Conservation (phyloP, 2,113 vertebrate species). For the Mesembrinibis cayennensis region DNA sequence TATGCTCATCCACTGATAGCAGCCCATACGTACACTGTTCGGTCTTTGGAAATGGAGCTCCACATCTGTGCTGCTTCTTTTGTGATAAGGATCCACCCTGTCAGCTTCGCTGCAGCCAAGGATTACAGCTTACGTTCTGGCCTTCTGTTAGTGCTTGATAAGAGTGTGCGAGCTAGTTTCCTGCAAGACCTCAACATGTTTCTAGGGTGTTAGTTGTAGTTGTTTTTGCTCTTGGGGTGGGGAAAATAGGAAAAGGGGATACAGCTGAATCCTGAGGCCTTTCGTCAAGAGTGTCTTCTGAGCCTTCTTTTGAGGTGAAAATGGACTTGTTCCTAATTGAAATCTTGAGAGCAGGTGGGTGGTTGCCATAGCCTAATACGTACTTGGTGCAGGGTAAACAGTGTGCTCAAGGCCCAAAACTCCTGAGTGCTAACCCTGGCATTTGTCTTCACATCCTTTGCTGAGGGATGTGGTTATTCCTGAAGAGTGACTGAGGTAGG, state of each 20-base stretch:
- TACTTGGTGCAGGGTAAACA: not conserved
- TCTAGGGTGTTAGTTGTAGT: not conserved
- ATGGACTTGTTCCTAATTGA: not conserved
- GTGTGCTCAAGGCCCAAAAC: not conserved
- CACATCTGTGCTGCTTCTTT: not conserved
- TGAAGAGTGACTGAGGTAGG: not conserved
- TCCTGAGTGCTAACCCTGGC: not conserved
- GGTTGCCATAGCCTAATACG: not conserved
- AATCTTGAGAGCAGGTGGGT: not conserved
- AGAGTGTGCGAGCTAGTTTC: not conserved
- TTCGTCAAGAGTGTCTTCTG: not conserved
- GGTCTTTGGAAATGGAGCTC: not conserved
- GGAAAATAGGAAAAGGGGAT: not conserved
- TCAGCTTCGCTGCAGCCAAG: not conserved
- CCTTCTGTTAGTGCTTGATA: slow-evolving; percentile 25
- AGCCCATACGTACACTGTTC: not conserved
- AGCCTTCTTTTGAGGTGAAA: not conserved
- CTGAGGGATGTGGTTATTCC: not conserved
- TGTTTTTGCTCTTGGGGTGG: not conserved
- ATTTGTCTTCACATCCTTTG: not conserved
- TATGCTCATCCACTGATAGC: not conserved
- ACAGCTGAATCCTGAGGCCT: not conserved
- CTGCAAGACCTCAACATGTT: not conserved
- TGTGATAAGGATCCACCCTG: not conserved
- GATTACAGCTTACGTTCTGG: not conserved